Conservation (phyloP, 2,888 invertebrate species). For the Drosophila robusta region DNA sequence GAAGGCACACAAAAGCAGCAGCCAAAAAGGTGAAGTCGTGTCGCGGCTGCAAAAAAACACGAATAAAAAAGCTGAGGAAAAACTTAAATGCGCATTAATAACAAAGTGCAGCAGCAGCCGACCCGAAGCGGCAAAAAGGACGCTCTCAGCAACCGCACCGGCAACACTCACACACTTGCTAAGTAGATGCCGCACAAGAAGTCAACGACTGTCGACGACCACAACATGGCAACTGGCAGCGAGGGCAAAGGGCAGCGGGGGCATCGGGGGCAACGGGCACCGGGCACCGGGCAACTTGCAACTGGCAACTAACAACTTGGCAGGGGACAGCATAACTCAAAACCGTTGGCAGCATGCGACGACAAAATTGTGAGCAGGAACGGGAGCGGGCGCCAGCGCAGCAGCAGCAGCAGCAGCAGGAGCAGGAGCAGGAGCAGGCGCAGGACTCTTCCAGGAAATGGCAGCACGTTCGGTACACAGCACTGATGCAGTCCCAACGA, state of each 20-base stretch:
- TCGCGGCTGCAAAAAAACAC: conserved; percentile 35
- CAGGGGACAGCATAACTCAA: conserved; percentile 67
- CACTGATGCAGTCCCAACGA: conserved; percentile 56
- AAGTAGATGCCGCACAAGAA: conserved; percentile 70
- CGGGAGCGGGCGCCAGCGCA: conserved; percentile 3
- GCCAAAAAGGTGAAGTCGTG: conserved; percentile 73
- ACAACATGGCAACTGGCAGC: conserved; percentile 52
- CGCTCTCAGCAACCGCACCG: conserved; percentile 8
- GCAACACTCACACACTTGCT: conserved; percentile 49
- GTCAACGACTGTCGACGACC: conserved; percentile 70
- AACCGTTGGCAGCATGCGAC: conserved; percentile 63
- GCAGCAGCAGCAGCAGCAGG: not conserved
- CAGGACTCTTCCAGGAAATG: conserved; percentile 53
- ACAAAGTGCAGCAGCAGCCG: conserved; percentile 62
- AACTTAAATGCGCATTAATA: conserved; percentile 77
- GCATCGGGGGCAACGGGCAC: conserved; percentile 2
- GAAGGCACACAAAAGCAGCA: conserved; percentile 69
- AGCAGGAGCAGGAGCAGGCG: not conserved
- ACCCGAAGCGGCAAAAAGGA: not conserved
- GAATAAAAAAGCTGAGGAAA: conserved; percentile 16
- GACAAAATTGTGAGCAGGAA: conserved; percentile 61
- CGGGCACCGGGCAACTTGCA: conserved; percentile 18
- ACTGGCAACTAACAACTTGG: conserved; percentile 38
- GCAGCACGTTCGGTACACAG: conserved; percentile 74
- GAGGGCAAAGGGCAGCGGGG: conserved; percentile 9